These are phyloP conservation scores for Marasmarcha lunaedactyla DNA, from an alignment of 2,888 invertebrate species.

Conservation along the genomic window DNA sequence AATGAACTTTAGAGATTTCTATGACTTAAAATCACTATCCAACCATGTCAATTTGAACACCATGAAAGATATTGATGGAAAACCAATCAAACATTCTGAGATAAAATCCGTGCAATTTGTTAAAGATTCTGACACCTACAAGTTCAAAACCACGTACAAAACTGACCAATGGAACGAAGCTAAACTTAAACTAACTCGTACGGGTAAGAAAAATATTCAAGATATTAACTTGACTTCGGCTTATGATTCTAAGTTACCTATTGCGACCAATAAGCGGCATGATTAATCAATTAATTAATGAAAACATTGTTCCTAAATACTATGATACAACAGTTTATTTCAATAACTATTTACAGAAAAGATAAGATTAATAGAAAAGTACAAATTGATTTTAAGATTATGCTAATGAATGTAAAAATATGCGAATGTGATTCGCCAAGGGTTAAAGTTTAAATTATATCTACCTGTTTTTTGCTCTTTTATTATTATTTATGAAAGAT, in stretches of 20 bases:
- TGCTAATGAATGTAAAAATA: no score
- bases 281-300: slow-evolving; percentile 11
- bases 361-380: no score
- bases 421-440: no score
- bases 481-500: no score
- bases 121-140: not conserved
- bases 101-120: not conserved
- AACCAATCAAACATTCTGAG: slow-evolving; percentile 3
- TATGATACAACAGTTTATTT: slow-evolving; percentile 11
- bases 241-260: slow-evolving; percentile 12
- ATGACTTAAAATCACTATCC: slow-evolving; percentile 14
- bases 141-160: not conserved
- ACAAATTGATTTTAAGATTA: no score
- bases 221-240: slow-evolving; percentile 10
- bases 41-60: slow-evolving; percentile 5
- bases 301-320: slow-evolving; percentile 12
- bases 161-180: not conserved
- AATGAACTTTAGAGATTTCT: slow-evolving; percentile 14
- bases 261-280: slow-evolving; percentile 12
- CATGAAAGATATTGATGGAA: slow-evolving; percentile 1
- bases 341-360: slow-evolving; percentile 4
- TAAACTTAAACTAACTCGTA: slow-evolving; percentile 9
- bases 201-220: no score
- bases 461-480: no score
- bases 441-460: no score